A percentile compares a stretch with the other conserved stretches of the same genome.
These are phyloP conservation scores for Heterodera filipjevi DNA, from an alignment of 2,888 invertebrate genomes.

Conservation along the genomic window DNA sequence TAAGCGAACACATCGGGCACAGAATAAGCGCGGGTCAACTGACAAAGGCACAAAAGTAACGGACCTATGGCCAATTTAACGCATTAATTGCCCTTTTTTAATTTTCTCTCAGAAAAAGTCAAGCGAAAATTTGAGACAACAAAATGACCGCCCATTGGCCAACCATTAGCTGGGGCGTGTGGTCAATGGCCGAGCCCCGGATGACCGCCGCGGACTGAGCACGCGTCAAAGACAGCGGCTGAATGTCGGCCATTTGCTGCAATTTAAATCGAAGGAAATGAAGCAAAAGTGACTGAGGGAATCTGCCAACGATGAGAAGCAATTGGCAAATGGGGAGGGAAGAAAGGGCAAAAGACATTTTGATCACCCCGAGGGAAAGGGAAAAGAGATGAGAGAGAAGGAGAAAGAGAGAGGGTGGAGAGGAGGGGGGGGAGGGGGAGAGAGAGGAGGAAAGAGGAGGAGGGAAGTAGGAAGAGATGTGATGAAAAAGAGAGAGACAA, in stretches of 20 bases:
- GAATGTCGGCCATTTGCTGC: conserved; percentile 23
- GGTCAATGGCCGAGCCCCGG: conserved; percentile 47
- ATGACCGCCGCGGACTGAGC: conserved; percentile 53
- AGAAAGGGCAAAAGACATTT: not conserved
- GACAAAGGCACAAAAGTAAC: conserved; percentile 26
- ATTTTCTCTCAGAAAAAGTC: too few species aligned
- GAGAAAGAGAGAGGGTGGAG: not conserved
- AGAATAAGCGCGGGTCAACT: conserved; percentile 47
- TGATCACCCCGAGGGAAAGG: not conserved
- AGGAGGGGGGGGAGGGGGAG: too few species aligned
- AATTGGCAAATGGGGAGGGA: not conserved
- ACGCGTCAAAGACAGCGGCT: conserved; percentile 41
- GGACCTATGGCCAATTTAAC: too few species aligned
- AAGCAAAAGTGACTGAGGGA: too few species aligned
- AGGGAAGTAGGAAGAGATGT: too few species aligned
- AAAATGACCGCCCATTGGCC: too few species aligned
- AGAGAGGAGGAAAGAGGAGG: too few species aligned
- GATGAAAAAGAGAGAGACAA: too few species aligned
- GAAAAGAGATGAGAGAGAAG: not conserved
- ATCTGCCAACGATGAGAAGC: not conserved
- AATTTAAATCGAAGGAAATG: not conserved
- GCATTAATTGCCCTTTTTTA: too few species aligned
- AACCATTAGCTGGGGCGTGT: conserved; percentile 41
- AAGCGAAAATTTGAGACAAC: too few species aligned
- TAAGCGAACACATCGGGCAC: conserved; percentile 42